These are phyloP conservation scores for Copsychus sechellarum DNA, from an alignment of 2,113 vertebrate genomes.

Conservation along the genomic window DNA sequence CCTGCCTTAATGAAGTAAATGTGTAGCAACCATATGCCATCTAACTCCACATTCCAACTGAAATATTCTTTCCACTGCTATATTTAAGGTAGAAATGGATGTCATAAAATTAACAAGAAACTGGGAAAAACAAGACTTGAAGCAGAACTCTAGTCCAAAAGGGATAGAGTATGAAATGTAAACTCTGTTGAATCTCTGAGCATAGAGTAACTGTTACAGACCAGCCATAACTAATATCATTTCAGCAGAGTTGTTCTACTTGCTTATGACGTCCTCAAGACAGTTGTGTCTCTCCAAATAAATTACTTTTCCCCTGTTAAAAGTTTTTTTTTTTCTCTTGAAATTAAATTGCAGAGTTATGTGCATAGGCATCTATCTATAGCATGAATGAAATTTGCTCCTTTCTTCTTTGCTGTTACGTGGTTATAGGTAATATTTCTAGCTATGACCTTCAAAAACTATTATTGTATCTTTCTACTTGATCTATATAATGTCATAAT, in stretches of 20 bases:
- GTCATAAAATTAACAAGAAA: not conserved
- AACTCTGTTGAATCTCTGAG: not conserved
- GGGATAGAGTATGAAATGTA: not conserved
- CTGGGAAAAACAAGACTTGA: not conserved
- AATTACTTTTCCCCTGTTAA: not conserved
- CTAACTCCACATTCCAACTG: not conserved
- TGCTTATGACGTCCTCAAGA: not conserved
- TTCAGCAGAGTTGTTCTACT: not conserved
- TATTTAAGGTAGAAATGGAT: not conserved
- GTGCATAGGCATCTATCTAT: no score
- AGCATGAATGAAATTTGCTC: not conserved
- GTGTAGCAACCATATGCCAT: not conserved
- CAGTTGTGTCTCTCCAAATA: not conserved
- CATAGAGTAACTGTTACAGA: not conserved
- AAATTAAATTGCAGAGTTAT: not conserved
- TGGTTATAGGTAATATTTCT: not conserved
- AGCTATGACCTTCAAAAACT: not conserved
- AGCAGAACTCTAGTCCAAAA: not conserved
- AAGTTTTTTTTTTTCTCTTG: not conserved
- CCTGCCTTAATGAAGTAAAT: not conserved
- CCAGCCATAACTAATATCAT: not conserved
- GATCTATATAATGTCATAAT: not conserved
- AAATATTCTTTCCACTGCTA: not conserved
- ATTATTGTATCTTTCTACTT: not conserved
- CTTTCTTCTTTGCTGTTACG: not conserved